Evolutionary conservation across 2,888 invertebrate species (phyloP), one percentile per base, ranked within the genome.

Genomic region (Ichneumon xanthorius): DNA sequence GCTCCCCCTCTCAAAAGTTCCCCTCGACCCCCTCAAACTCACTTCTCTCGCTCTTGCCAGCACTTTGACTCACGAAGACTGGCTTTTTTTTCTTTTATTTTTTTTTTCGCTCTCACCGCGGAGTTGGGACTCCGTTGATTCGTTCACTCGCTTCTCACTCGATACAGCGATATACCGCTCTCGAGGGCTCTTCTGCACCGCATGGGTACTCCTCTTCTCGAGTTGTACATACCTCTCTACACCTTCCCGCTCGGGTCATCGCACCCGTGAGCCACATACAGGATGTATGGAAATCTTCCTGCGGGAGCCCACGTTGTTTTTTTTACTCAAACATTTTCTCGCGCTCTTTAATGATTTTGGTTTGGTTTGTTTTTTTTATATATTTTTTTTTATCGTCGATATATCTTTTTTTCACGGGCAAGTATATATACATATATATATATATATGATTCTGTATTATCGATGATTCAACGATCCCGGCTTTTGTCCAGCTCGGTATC

Each of bases 181-280:
- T 68, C 72, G n/a, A 48, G 71, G 63, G 40, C 68, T 77, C 33
- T 85, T 61, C 61, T 19, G 63, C 82, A 67, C 58, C 50, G 61
- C 45, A 68, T 16, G 53, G 63, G 63, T 48, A 70, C 50, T 30
- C 55, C 70, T 71, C 61, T 30, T 71, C 70, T 71, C 61, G 61
- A 48, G 61, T 48, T 30, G 78, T 71, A 79, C 68, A 37, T 71
- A 63, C 68, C 70, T 79, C 53, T 30, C 30, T 79, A 70, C 26
- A 79, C 70, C 79, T 63, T 63, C 53, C 53, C 76, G 53, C 50
- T 73, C 80, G 85, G 86, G 86, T 87, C 88, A 81, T 83, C 84
- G 87, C 85, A 86, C 88, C 72, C 86, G 77, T 67, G 80, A 82
- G 82, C 61, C 80, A 82, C 83, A 68, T 71, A 78, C 76, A 83